Base-by-base conservation (phyloP, 1,140 invertebrate genomes). In the Brachionus rotundiformis region DNA sequence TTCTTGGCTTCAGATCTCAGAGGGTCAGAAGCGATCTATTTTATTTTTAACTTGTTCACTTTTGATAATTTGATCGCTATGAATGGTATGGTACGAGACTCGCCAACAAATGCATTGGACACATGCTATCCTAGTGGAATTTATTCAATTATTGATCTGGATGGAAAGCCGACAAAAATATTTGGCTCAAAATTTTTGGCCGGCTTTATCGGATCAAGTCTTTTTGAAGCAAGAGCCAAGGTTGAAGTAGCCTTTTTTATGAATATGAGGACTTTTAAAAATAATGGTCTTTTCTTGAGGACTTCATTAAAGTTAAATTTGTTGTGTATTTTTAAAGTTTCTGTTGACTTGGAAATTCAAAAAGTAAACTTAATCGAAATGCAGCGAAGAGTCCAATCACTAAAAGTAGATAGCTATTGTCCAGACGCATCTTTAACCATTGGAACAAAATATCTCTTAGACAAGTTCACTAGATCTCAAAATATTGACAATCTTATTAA, bases 301-400 rank as follows among this genome's bases (percentile, higher is more conserved):
- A 25, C n/a, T 23, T 16, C 10, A 33, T 16, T 73, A n/a, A 23
- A 5, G 7, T 1, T 73, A 13, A 39, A 36, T 73, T 23, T 73
- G n/a, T 73, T 73, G 11, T 1, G 2, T 16, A 19, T 73, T 0
- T n/a, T 73, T n/a, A 73, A 73, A 36, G 68, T 73, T 6, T 47
- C 33, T 33, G 33, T 73, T 41, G 68, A 73, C 10, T 6, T 73
- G 10, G 68, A 73, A 73, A 19, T 41, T 23, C 68, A 73, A 39
- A 33, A 19, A 23, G 25, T 73, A 47, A 39, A 73, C 13, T 19
- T 11, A 33, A 23, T 19, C 27, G 68, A 73, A 25, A 19, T 73
- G 27, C 1, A 41, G 8, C 2, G 68, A 47, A 4, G 68, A 16
- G 16, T 73, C 11, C 8, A 73, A 23, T 73, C 68, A 19, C 11